A percentile compares a stretch with the other conserved stretches of the same genome.
Evolutionary conservation across 2,113 vertebrate species (phyloP).

Genomic region (Rallus limicola): DNA sequence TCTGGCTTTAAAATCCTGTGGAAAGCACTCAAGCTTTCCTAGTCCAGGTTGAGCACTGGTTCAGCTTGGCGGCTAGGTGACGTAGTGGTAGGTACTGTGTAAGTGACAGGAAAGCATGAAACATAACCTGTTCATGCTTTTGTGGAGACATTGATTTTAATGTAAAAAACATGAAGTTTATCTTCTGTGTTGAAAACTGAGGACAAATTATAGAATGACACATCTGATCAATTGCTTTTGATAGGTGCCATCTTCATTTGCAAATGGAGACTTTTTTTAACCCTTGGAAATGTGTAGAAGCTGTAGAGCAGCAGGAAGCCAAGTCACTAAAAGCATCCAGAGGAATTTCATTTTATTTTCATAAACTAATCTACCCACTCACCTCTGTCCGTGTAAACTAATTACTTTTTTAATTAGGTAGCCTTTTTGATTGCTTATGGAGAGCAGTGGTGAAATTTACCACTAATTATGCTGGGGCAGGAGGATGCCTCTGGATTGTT

Average conservation of each 20-base stretch:
- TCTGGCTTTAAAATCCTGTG: not conserved
- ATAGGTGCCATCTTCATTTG: not conserved
- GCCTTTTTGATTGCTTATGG: slow-evolving; percentile 61
- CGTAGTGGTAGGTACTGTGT: not conserved
- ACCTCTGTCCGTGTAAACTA: slow-evolving; percentile 62
- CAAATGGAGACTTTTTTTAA: not conserved
- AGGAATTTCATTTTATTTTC: slow-evolving; percentile 58
- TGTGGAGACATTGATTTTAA: not conserved
- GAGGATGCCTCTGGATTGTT: slow-evolving; percentile 35
- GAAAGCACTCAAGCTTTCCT: not conserved
- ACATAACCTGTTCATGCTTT: not conserved
- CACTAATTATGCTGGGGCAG: slow-evolving; percentile 53
- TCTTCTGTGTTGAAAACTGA: not conserved
- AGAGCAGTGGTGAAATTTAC: slow-evolving; percentile 53
- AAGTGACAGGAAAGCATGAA: not conserved
- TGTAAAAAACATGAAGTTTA: not conserved
- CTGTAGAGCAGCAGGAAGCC: slow-evolving; percentile 4
- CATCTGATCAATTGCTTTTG: not conserved
- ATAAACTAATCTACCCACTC: slow-evolving; percentile 53
- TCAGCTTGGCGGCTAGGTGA: not conserved
- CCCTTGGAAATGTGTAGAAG: not conserved
- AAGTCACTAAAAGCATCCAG: slow-evolving; percentile 43
- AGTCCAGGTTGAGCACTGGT: not conserved
- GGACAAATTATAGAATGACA: not conserved
- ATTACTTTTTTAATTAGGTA: slow-evolving; percentile 69